These are phyloP conservation scores for Miichthys miiuy DNA, from an alignment of 2,797 vertebrate genomes.

Conservation along the genomic window DNA sequence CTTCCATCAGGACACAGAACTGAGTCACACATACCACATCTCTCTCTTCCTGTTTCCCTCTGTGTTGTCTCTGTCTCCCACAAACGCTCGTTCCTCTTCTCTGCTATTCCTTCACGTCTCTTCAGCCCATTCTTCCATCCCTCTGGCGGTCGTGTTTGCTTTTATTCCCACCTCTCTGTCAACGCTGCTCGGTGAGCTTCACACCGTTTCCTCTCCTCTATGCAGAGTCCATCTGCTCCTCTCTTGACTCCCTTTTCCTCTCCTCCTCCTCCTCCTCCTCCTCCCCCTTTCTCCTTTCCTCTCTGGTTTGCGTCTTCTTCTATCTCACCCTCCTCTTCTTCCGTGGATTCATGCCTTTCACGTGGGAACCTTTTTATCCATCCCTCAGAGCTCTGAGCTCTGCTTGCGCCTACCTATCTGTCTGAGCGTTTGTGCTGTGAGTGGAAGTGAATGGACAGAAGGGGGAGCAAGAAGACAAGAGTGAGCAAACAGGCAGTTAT, in stretches of 20 bases:
- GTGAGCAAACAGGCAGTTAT: conserved; percentile 83
- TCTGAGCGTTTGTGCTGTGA: conserved; percentile 73
- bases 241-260: conserved; percentile 51
- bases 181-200: conserved; percentile 68
- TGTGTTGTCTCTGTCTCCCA: conserved; percentile 63
- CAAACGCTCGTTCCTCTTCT: conserved; percentile 65
- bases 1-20: conserved; percentile 76
- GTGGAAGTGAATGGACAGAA: conserved; percentile 79
- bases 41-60: conserved; percentile 68
- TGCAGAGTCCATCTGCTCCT: conserved; percentile 81
- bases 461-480: conserved; percentile 81
- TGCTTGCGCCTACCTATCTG: conserved; percentile 73
- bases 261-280: conserved; percentile 32
- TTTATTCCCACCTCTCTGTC: conserved; percentile 74
- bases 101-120: conserved; percentile 73
- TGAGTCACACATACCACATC: conserved; percentile 83
- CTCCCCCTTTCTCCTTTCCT: conserved; percentile 37
- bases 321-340: conserved; percentile 71
- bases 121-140: conserved; percentile 75
- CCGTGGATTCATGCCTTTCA: conserved; percentile 76
- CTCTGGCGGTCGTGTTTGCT: conserved; percentile 66
- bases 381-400: conserved; percentile 70
- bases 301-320: conserved; percentile 60
- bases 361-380: conserved; percentile 78
- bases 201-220: conserved; percentile 64